phyloP scores from a whole-genome alignment of 2,113 vertebrate species.

The Zootoca vivipara region DNA sequence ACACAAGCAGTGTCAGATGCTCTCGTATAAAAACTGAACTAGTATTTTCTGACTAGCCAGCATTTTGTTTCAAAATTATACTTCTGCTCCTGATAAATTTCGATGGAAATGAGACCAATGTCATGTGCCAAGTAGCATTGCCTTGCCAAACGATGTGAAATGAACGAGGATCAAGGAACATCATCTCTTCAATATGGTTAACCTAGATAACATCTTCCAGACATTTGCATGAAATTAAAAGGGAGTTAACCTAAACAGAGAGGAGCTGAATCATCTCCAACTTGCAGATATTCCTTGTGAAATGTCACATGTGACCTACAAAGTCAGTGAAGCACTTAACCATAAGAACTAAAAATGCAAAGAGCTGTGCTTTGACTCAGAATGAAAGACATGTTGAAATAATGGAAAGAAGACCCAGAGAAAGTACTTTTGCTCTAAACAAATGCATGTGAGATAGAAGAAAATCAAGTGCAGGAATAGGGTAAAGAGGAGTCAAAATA shows the following conservation, averaged over 20 bases:
- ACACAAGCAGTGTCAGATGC: fast-evolving
- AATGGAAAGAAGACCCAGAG: conserved; percentile 22
- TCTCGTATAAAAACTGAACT: not conserved
- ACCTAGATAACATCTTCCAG: conserved; percentile 63
- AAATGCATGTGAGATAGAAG: not conserved
- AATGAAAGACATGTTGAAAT: conserved; percentile 41
- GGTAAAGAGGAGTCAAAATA: not conserved
- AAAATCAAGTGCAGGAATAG: not conserved
- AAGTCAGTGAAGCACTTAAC: conserved; percentile 62
- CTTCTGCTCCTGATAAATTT: conserved; percentile 42
- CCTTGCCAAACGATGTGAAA: conserved; percentile 40
- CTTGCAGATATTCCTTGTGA: conserved; percentile 28
- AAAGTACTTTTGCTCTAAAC: conserved; percentile 26
- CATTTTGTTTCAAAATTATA: conserved; percentile 43
- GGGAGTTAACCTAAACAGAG: conserved; percentile 46
- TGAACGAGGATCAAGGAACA: conserved; percentile 41
- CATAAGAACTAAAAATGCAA: conserved; percentile 49
- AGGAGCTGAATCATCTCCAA: conserved; percentile 56
- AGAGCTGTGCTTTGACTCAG: conserved; percentile 6
- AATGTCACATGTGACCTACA: conserved; percentile 61
- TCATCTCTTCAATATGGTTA: conserved; percentile 46
- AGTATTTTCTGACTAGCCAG: conserved; percentile 26
- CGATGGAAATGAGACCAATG: conserved; percentile 26
- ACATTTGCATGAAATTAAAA: conserved; percentile 57
- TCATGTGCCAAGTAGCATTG: not conserved